phyloP scores from a whole-genome alignment of 1,140 invertebrate species.

The Odontomachus brunneus region DNA sequence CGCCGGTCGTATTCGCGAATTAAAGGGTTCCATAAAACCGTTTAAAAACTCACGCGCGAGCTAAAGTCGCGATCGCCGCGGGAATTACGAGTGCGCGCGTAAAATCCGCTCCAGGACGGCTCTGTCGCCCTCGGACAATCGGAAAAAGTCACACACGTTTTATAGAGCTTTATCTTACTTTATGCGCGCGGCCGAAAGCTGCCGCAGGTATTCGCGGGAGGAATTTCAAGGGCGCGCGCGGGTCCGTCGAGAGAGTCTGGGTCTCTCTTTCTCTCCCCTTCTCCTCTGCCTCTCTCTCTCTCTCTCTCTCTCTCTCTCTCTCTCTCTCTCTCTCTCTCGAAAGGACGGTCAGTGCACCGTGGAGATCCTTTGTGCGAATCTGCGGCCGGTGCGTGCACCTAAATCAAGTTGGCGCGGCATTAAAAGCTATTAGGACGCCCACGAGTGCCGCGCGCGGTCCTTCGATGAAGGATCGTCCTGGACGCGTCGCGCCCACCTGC shows the following conservation, averaged over 20 bases:
- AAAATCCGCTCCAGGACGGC: constrained; percentile 51
- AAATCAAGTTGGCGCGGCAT: constrained; percentile 67
- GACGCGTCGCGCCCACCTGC: constrained; percentile 3
- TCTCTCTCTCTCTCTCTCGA: constrained; percentile 34
- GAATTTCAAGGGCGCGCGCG: constrained; percentile 70
- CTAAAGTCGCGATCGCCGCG: not conserved
- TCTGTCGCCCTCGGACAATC: too few species aligned
- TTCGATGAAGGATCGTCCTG: constrained; percentile 20
- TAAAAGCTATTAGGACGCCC: constrained; percentile 44
- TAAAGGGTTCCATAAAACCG: constrained; percentile 30
- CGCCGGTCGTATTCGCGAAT: not conserved
- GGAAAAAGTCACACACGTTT: constrained; percentile 54
- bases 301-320: too few species aligned
- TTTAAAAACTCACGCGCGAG: constrained; percentile 30
- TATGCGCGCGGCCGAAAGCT: constrained; percentile 46
- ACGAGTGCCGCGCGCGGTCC: constrained; percentile 32
- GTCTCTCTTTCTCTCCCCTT: not conserved
- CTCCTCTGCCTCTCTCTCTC: too few species aligned
- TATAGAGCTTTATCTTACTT: constrained; percentile 69
- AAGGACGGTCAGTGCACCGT: constrained; percentile 74
- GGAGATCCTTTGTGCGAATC: constrained; percentile 70
- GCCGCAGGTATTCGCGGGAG: constrained; percentile 62
- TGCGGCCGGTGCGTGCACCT: constrained; percentile 48
- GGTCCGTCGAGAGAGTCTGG: constrained; percentile 25
- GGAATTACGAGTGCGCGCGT: constrained; percentile 44